Percentiles rank a stretch among this genome's conserved stretches.
Evolutionary conservation across 2,797 vertebrate genomes (phyloP).

Genomic region (Platyrinchus mystaceus): DNA sequence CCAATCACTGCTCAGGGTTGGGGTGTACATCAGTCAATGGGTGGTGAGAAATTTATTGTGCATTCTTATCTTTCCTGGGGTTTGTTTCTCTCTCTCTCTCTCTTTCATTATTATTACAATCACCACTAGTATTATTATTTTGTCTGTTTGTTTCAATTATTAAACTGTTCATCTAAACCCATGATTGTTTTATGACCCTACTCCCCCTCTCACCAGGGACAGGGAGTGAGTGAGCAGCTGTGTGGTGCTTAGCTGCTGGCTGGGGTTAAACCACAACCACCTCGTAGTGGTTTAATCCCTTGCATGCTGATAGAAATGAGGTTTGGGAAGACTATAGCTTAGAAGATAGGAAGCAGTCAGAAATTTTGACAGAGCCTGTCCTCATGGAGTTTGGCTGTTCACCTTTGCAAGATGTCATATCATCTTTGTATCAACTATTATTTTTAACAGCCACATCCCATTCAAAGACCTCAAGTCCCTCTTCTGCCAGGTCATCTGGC

Average conservation of each 20-base stretch:
- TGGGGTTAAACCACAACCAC: background rate
- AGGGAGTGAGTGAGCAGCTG: background rate
- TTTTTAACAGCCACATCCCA: background rate
- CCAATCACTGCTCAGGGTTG: background rate
- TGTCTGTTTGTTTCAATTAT: background rate
- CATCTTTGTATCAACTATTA: background rate
- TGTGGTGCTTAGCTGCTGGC: background rate
- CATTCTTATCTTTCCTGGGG: background rate
- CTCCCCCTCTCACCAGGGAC: background rate
- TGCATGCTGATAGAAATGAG: background rate
- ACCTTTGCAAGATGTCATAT: background rate
- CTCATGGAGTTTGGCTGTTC: background rate
- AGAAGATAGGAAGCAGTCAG: background rate
- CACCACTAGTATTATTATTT: background rate
- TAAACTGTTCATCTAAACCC: background rate
- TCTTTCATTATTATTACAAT: background rate
- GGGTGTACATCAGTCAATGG: background rate
- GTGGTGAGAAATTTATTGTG: background rate
- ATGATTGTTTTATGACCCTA: background rate
- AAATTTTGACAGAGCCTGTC: background rate
- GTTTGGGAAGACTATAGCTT: background rate
- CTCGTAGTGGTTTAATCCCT: background rate
- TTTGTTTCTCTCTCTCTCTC: background rate
- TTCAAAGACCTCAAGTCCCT: background rate
- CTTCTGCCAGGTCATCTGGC: background rate